Base-by-base conservation (phyloP, 2,113 vertebrate genomes). In the Platysteira castanea region DNA sequence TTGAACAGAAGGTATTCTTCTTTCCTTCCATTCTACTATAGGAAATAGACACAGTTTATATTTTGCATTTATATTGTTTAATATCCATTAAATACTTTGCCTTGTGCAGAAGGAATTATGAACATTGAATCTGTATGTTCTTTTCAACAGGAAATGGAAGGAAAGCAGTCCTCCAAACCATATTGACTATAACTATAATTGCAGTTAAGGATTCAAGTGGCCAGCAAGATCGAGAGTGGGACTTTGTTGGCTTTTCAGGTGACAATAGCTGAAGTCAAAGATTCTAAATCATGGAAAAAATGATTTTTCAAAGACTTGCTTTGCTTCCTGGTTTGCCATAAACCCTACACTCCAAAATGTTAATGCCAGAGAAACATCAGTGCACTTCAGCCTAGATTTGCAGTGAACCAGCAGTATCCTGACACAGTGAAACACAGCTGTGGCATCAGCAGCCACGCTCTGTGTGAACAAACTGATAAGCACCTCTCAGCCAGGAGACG, bases 401-500 rank as follows among this genome's bases (percentile, higher is more conserved):
- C 30, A 56, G 9, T n/a, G 53, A 73, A 28, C 24, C 22, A 56
- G 0, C 3, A 22, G 4, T 15, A 33, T 18, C 3, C 13, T 60
- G 57, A 28, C 17, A 39, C 13, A 49, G 42, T 23, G 60, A 59
- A 75, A 39, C 10, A 8, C 42, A 70, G 12, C 11, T 16, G 8
- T 6, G 44, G 15, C 33, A 39, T 22, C 56, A 74, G n/a, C 33
- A 75, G 26, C 28, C 44, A 13, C 0, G 0, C 28, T 68, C 35
- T 24, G 0, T 0, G 1, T 27, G 21, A 35, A 10, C 6, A 56
- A 39, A 28, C 3, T 44, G 35, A 17, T 14, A 17, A 22, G 3
- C 6, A 53, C 17, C 37, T 70, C 41, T 42, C 47, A 46, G 30
- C 5, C 13, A 49, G 41, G 13, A 84, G 4, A 44, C 2, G 1